Evolutionary conservation across 1,140 invertebrate genomes (phyloP), one percentile per base, ranked within the genome.

Genomic region (Andricus grossulariae): DNA sequence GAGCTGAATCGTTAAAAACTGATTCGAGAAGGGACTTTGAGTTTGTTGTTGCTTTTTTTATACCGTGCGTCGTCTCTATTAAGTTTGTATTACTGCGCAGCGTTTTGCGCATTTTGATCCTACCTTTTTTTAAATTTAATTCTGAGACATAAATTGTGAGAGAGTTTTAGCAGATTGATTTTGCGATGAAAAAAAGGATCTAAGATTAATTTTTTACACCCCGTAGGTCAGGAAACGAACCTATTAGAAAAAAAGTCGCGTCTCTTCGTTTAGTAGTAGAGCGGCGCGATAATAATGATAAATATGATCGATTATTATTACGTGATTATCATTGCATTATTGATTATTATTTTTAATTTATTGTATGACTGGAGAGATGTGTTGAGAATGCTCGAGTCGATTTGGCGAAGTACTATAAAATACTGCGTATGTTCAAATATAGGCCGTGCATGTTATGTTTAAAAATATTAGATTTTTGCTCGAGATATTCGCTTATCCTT

Each of bases 271-370:
- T 81, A 83, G 78, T 78, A 82, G 80, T 82, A 82, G 60, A 80
- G 21, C 73, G 51, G 55, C 55, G 55, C 57, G 39, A 45, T 45
- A 10, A 45, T 45, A 45, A 45, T 45, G 39, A 7, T 11, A 10
- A 45, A 45, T 45, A 45, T 45, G 39, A 45, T 45, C 39, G 8
- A 45, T 45, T 45, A 66, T 66, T 66, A 72, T 51, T 15, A 79
- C 52, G 75, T 71, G 54, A 78, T 74, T 57, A 80, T 78, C 78
- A 70, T 80, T 25, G 32, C 45, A 49, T 75, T 10, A 18, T 75
- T 51, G 77, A 77, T 74, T 81, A 83, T 88, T 86, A 83, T 88
- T 86, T 85, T 81, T 88, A 83, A 87, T 87, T 88, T 87, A 88
- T 87, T 86, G 80, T 80, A 81, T 83, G 80, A 32, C 50, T 79